Evolutionary conservation across 2,888 invertebrate genomes (phyloP).

Genomic region (Chironomus riparius): DNA sequence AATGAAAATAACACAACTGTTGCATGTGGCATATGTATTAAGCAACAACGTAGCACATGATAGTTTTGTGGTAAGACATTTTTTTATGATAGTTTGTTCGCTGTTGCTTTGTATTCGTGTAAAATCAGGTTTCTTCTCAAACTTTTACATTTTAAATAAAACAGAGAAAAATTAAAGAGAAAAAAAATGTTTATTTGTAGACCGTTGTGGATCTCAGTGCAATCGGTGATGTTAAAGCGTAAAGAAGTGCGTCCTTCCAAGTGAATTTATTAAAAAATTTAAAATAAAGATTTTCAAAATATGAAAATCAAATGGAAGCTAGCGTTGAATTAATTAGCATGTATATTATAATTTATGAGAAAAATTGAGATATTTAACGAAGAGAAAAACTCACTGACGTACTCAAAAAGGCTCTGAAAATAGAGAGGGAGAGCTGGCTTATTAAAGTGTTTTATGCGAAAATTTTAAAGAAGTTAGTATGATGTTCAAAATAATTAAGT

Average conservation of each 20-base stretch:
- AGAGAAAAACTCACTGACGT: neutral
- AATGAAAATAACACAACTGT: neutral
- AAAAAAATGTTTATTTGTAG: conserved; percentile 1
- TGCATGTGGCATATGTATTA: neutral
- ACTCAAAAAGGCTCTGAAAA: no score
- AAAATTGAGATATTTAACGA: neutral
- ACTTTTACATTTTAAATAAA: neutral
- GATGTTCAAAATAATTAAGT: no score
- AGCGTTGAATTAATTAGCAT: conserved; percentile 22
- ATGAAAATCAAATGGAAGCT: conserved; percentile 18
- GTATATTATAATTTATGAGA: conserved; percentile 17
- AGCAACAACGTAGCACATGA: neutral
- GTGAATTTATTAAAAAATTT: neutral
- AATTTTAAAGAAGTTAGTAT: no score
- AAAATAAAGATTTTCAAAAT: neutral
- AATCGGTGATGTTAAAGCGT: conserved; percentile 25
- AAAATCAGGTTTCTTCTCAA: conserved; percentile 9
- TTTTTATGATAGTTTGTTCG: neutral
- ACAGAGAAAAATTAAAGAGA: neutral
- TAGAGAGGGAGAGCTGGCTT: no score
- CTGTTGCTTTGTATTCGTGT: neutral
- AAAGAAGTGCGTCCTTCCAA: neutral
- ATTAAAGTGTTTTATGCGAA: no score
- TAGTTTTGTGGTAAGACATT: neutral
- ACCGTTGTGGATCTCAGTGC: conserved; percentile 14